phyloP scores from a whole-genome alignment of 2,888 invertebrate species.

The Drosophila robusta region DNA sequence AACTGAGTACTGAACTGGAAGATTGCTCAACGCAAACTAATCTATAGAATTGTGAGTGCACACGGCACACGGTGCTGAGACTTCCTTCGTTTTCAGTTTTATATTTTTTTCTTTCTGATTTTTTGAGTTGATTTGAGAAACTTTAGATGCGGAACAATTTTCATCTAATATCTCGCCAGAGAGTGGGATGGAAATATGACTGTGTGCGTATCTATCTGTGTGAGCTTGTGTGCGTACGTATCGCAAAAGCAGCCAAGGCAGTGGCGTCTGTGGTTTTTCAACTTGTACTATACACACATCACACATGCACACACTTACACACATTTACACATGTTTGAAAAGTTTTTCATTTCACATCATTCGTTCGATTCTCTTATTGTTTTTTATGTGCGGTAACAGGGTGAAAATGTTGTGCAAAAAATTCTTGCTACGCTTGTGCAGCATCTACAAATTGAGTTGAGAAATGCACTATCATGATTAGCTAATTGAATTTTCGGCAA shows the following conservation, averaged over 20 bases:
- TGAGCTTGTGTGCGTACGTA: slow-evolving; percentile 26
- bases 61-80: slow-evolving; percentile 69
- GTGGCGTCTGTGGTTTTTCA: slow-evolving; percentile 63
- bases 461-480: slow-evolving; percentile 54
- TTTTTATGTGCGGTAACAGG: slow-evolving; percentile 57
- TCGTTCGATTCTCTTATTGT: slow-evolving; percentile 23
- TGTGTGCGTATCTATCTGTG: slow-evolving; percentile 34
- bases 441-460: slow-evolving; percentile 5
- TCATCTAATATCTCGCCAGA: slow-evolving; percentile 72
- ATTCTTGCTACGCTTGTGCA: slow-evolving; percentile 39
- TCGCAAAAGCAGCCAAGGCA: slow-evolving; percentile 36
- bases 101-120: slow-evolving; percentile 9
- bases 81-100: slow-evolving; percentile 40
- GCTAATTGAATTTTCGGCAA: slow-evolving; percentile 48
- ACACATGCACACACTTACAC: slow-evolving; percentile 17
- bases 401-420: slow-evolving; percentile 54
- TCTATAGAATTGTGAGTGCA: slow-evolving; percentile 80
- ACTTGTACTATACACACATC: slow-evolving; percentile 31
- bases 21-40: slow-evolving; percentile 82
- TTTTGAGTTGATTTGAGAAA: slow-evolving; percentile 68
- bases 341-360: slow-evolving; percentile 53
- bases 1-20: slow-evolving; percentile 78
- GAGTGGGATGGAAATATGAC: slow-evolving; percentile 78
- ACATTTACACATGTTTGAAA: slow-evolving; percentile 24
- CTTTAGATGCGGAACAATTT: slow-evolving; percentile 74